Evolutionary conservation across 1,140 invertebrate genomes (phyloP).

Genomic region (Globodera rostochiensis): DNA sequence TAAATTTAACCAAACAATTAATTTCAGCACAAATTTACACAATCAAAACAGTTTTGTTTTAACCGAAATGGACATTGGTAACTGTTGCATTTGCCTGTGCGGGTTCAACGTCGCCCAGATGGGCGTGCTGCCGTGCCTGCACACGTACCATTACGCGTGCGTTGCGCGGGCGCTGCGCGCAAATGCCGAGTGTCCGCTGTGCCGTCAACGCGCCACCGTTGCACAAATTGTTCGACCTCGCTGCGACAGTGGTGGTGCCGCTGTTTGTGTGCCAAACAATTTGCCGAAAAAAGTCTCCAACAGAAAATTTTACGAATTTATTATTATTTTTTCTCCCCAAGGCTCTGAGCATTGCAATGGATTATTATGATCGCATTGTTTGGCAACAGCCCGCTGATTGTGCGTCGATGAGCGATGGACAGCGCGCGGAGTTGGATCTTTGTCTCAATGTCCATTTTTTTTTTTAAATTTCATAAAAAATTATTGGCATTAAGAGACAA

Average conservation of each 20-base stretch:
- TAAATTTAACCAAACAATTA: no score
- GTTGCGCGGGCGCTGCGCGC: not conserved
- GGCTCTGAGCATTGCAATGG: not conserved
- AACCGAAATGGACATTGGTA: not conserved
- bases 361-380: not conserved
- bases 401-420: not conserved
- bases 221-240: not conserved
- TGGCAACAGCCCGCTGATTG: not conserved
- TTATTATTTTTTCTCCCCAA: not conserved
- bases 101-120: not conserved
- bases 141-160: not conserved
- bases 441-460: not conserved
- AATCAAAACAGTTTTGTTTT: not conserved
- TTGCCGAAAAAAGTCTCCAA: not conserved
- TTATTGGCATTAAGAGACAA: not conserved
- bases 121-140: constrained; percentile 14
- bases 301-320: not conserved
- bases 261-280: not conserved
- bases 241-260: not conserved
- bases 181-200: not conserved
- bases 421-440: not conserved
- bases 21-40: no score
- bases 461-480: not conserved
- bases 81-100: constrained; percentile 1
- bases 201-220: not conserved